phyloP scores from a whole-genome alignment of 2,113 vertebrate species.

The Cinclus mexicanus region DNA sequence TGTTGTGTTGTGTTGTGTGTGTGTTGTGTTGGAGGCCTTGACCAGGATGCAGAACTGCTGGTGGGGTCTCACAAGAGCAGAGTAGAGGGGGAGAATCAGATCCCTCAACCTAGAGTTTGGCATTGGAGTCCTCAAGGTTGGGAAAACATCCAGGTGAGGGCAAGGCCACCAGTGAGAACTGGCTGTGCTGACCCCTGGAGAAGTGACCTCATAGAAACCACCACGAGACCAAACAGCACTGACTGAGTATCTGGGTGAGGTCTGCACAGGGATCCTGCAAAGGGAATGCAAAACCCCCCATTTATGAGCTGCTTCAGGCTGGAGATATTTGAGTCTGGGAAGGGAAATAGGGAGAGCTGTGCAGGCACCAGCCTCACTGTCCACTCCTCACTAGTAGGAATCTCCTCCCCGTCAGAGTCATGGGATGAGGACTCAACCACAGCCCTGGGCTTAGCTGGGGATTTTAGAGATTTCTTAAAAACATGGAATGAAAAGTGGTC shows the following conservation, averaged over 20 bases:
- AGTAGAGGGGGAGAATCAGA: neutral
- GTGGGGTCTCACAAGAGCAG: neutral
- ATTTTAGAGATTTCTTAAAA: neutral
- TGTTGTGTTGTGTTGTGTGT: too few species aligned
- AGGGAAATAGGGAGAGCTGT: neutral
- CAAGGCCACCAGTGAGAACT: neutral
- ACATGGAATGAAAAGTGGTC: neutral
- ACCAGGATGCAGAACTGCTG: neutral
- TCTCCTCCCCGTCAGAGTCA: neutral
- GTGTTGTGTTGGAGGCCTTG: neutral
- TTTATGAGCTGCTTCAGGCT: neutral
- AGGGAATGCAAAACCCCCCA: neutral
- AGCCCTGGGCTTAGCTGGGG: neutral
- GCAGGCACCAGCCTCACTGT: accelerated
- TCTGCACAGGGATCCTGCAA: neutral
- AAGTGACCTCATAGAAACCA: neutral
- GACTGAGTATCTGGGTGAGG: neutral
- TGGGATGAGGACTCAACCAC: neutral
- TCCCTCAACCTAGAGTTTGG: neutral
- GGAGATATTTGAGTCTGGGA: neutral
- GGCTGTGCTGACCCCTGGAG: accelerated
- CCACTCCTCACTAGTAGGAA: neutral
- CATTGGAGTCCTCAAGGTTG: neutral
- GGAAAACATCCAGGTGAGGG: neutral
- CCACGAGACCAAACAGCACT: neutral